Base-by-base conservation (phyloP, 2,797 vertebrate species). In the Eulemur coronatus region DNA sequence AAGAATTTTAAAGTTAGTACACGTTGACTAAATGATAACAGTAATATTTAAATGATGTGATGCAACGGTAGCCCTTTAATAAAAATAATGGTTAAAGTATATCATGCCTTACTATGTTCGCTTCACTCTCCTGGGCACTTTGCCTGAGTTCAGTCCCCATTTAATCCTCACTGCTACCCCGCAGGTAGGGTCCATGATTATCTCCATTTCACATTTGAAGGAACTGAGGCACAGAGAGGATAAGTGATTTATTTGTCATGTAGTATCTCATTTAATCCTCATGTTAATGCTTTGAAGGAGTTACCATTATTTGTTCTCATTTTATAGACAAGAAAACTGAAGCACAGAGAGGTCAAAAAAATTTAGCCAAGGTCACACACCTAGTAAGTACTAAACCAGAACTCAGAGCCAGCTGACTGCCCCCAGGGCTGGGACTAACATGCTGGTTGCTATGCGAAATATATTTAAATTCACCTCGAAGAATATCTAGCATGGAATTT, bases 391-490 rank as follows among this genome's bases (percentile, higher is more conserved):
- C 35, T 81, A 70, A 94, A 28, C 6, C 70, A 46, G 48, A 48
- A 4, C 35, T 84, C 61, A 61, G 26, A 86, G 33, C 30, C 80
- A 80, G 30, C 24, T 43, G 52, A 15, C 17, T 30, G 9, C 55
- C 1, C 26, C 55, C 59, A 89, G 65, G 75, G 57, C 33, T 11
- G 14, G 41, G 24, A 28, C n/a, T 17, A 79, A 81, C 8, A 80
- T 26, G 35, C 35, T 73, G 4, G 26, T 57, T 67, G 24, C 41
- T 59, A 70, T 20, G 35, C 50, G 26, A 90, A 52, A 76, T 67
- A 72, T 7, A 86, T 87, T 84, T 96, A 59, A n/a, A 69, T 84
- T 87, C n/a, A 87, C 76, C 46, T 81, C 61, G 59, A 43, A 76
- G 15, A 63, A 20, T 46, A 61, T 5, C 55, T 75, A 80, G 30